Percentiles rank a stretch among this genome's conserved stretches.
Conservation (phyloP, 2,113 vertebrate genomes). For the Tyrannus savana region DNA sequence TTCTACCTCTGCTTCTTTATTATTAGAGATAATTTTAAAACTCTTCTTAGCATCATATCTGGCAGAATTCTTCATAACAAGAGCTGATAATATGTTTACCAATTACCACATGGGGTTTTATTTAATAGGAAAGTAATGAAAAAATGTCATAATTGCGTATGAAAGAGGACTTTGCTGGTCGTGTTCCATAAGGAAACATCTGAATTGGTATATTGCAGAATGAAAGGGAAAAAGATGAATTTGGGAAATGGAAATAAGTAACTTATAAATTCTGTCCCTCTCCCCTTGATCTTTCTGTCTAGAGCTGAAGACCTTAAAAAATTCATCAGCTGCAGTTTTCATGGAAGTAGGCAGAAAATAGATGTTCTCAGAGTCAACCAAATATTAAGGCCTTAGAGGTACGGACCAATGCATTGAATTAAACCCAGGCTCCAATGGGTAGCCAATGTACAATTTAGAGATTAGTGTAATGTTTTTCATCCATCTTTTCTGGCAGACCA, state of each 20-base stretch:
- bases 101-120: neutral
- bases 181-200: neutral
- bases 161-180: neutral
- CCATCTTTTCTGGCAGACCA: neutral
- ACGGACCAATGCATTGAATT: neutral
- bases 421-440: neutral
- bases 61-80: neutral
- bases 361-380: neutral
- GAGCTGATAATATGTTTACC: neutral
- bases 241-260: neutral
- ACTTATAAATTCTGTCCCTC: neutral
- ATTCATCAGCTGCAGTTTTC: neutral
- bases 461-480: neutral
- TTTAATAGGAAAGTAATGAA: neutral
- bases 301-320: neutral
- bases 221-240: neutral
- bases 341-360: constrained; percentile 11
- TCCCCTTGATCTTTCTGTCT: neutral
- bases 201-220: neutral
- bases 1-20: neutral
- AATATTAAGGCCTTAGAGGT: constrained; percentile 5
- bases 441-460: neutral
- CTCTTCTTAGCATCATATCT: neutral
- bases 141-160: neutral
- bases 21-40: neutral